Base-by-base conservation (phyloP, 2,113 vertebrate genomes). In the Melospiza melodia region DNA sequence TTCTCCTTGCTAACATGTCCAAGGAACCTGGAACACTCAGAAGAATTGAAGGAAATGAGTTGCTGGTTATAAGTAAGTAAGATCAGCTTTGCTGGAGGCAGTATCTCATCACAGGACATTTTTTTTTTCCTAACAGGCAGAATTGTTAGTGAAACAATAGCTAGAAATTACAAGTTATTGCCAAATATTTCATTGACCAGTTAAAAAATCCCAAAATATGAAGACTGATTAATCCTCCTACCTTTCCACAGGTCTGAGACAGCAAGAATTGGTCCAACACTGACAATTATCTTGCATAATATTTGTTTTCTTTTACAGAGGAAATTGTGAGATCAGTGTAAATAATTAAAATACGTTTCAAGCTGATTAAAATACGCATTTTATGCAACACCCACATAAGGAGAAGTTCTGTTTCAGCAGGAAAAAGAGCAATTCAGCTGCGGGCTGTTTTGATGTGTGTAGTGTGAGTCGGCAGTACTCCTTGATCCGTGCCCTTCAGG, bases 401-500 rank as follows among this genome's bases (percentile, higher is more conserved):
- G 39, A 82, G 68, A 94, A 93, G 87, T 41, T 89, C 87, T 37
- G 15, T 78, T 96, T 84, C 91, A 62, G 79, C 52, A 75, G 68
- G 49, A 90, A 90, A 91, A 88, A 95, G 67, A 91, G 84, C 35
- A 74, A 41, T 95, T 94, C 82, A 96, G 90, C 96, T 94, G 44
- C 46, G 83, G 83, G 92, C 63, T 89, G 33, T 33, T 93, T 41
- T 44, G 74, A 87, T 87, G 57, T 62, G 58, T 41, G 58, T 51
- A 93, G 63, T n/a, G 21, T n/a, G 19, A 93, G 87, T 41, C 92
- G 89, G 89, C 92, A 96, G 93, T 17, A 83, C 43, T 87, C 87
- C 93, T 96, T 97, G 95, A 97, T 96, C 94, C 87, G 31, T 78
- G 89, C 71, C 97, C 91, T 94, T 91, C 35, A 52, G 96, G 94